Base-by-base conservation (phyloP, 2,797 vertebrate species). In the Eulemur albifrons region DNA sequence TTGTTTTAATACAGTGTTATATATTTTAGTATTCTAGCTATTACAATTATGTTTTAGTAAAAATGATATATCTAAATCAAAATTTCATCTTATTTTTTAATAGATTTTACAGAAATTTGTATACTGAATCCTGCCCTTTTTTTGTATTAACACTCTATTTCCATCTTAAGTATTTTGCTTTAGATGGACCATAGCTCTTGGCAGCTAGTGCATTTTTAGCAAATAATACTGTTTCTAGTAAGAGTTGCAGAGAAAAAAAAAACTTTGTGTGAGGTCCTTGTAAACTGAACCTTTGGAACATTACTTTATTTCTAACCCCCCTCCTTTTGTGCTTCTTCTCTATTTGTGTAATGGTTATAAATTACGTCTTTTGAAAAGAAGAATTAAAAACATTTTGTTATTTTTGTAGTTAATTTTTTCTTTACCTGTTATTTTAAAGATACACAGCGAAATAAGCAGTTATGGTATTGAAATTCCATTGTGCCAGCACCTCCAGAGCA, bases 201-300 rank as follows among this genome's bases (percentile, higher is more conserved):
- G 99, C 99, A 99, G 98, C 98, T 98, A 98, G 98, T 97, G 98
- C 98, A 98, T 98, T 99, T 99, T 98, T 98, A 99, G 98, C 98
- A 99, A 99, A 99, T 99, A 99, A 98, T 99, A 98, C 98, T 98
- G 98, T 99, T 99, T 98, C 99, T 99, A 99, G 98, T 98, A 98
- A 98, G 98, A 98, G 98, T 99, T 98, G 98, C 98, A 98, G 98
- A 98, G 98, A 97, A 98, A 98, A 98, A 97, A 98, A 98, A 95
- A 97, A 98, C 99, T 98, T 98, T 98, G 99, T 99, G 99, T 99
- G 99, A 99, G 99, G 99, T 99, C 99, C 98, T 99, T 99, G 98
- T 99, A 99, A 99, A 99, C 98, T 98, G 98, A 99, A 99, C 98
- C 99, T 99, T 98, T 98, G 99, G 98, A 99, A 98, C 98, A 97